Evolutionary conservation across 2,113 vertebrate species (phyloP), one percentile per base, ranked within the genome.

Genomic region (Pleuronectes platessa): DNA sequence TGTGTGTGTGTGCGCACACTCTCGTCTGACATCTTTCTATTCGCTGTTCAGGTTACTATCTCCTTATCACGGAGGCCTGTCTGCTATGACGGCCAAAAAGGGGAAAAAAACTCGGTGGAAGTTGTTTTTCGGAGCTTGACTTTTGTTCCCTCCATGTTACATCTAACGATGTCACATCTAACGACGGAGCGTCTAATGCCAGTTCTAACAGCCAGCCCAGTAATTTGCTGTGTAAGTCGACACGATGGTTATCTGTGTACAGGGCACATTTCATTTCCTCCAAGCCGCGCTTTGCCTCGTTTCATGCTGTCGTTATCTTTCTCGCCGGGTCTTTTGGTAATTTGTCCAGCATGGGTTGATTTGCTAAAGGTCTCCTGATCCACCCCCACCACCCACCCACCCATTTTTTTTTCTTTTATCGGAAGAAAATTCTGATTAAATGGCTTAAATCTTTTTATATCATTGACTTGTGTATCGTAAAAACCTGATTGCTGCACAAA

Each of bases 1-100:
- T 59, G 40, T 65, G 74, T 53, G 58, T 65, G 65, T 68, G 42
- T 55, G 9, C 0, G 40, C 40, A 12, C 11, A 40, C 47, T 18
- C 47, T 55, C 76, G 74, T 88, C 74, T 82, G 90, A 89, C 84
- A 87, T 89, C 65, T 66, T 82, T 82, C 80, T 85, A 88, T 86
- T 92, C 89, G 79, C 78, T 61, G 80, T 93, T 95, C 92, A 83
- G 84, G 73, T 94, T 92, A 92, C 86, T 73, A 80, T 90, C 94
- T 90, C 88, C 93, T 95, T 93, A 93, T 92, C 94, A 93, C 92
- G 93, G 92, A 92, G 88, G 90, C 60, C 69, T 37, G 65, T 78
- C 88, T 81, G 81, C 71, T 26, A 4, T 47, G 66, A 81, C 6
- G 60, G 60, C 65, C 55, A 35, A 81, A 51, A 72, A 61, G 93